Evolutionary conservation across 2,113 vertebrate species (phyloP), one percentile per base, ranked within the genome.

Genomic region (Vulpes ferrilata): DNA sequence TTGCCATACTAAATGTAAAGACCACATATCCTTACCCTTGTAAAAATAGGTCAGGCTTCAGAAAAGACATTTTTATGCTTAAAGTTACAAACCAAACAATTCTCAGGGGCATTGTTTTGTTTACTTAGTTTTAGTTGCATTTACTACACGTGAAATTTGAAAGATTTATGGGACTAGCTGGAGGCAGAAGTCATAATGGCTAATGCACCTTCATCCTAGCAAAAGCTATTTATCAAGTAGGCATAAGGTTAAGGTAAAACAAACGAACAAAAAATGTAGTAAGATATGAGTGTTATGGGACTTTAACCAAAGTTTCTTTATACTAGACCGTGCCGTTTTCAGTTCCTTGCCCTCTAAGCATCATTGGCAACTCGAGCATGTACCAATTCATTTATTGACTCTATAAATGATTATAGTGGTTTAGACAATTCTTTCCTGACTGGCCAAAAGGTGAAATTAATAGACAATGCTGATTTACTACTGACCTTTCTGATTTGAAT

Each of bases 11-110:
- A 88, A 97, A 88, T 73, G 78, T 73, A 32, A 94, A 96, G 48
- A 78, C 38, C 55, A 85, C 51, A 57, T 95, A 80, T 55, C 60
- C 86, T 60, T 90, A 57, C 82, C 78, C 74, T 96, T 96, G 57
- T 93, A 95, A 96, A 97, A 97, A 89, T 78, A 97, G 73, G 89
- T 96, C 93, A 97, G 20, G 19, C 59, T 97, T 97, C 89, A 93
- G 94, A 97, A 83, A 67, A 97, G 73, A 81, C 48, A 95, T 94
- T 90, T 94, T 97, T 91, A 92, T 90, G 59, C 35, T 93, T 83
- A 90, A 67, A 92, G 85, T 95, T 92, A 94, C 78, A 95, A 96
- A 94, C 71, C 71, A 85, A 94, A 86, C 59, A 91, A 73, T 96
- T 95, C 57, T 97, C 88, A 73, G 10, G 13, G 78, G 59, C 22